Conservation (phyloP, 2,888 invertebrate genomes). For the Ryuthela nishihirai region DNA sequence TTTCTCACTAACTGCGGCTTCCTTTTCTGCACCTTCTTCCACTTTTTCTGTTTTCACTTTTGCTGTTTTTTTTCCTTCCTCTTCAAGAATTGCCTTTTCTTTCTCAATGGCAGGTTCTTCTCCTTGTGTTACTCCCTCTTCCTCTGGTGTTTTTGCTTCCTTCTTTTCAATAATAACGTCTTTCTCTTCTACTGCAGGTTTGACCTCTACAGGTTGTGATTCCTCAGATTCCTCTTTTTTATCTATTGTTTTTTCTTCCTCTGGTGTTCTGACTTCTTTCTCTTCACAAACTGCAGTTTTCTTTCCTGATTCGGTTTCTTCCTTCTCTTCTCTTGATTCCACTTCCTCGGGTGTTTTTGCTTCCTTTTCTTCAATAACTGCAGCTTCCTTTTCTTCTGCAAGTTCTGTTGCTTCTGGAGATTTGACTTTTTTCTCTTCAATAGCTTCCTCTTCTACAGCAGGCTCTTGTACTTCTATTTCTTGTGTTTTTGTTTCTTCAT, state of each 20-base stretch:
- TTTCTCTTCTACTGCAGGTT: constrained; percentile 1
- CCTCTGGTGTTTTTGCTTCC: background rate
- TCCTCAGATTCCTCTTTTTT: background rate
- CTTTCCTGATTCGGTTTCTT: background rate
- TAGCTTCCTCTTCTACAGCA: background rate
- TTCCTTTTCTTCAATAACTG: background rate
- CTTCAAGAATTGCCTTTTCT: background rate
- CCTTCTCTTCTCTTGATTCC: background rate
- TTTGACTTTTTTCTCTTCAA: background rate
- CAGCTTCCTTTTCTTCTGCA: background rate
- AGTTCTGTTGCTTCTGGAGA: background rate
- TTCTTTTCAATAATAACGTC: background rate
- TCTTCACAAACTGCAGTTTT: background rate
- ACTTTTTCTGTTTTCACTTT: background rate
- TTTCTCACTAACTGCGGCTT: background rate
- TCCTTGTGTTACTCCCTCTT: background rate
- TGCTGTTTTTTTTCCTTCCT: background rate
- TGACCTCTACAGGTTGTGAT: background rate
- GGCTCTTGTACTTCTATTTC: background rate
- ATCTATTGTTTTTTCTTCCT: background rate
- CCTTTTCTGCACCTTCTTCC: background rate
- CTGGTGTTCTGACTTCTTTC: background rate
- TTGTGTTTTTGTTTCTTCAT: background rate
- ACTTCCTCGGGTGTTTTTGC: background rate
- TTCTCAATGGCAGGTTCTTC: background rate